Base-by-base conservation (phyloP, 1,140 invertebrate species). In the Parasteatoda tepidariorum region DNA sequence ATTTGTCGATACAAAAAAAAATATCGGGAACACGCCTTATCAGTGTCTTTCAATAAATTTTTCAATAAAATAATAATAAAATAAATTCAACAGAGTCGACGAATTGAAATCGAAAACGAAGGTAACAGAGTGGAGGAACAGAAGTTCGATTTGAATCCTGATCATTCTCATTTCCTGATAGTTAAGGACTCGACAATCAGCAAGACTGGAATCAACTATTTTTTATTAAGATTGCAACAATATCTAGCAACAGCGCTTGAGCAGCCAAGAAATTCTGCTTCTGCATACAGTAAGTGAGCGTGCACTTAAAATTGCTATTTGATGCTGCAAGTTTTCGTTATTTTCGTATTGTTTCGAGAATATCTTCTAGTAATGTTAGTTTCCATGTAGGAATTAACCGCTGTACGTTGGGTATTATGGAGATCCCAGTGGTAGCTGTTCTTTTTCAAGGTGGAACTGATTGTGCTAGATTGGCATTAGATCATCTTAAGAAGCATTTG, bases 401-500 rank as follows among this genome's bases (percentile, higher is more conserved):
- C 18, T 54, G 57, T 11, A 54, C 41, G 13, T 24, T 85, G 54
- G 55, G 68, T n/a, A 64, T 54, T 5, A 54, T 81, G 26, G 85
- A 86, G 64, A 86, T 89, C 2, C 90, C 90, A 7, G 87, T 90
- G n/a, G 87, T 90, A 0, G 89, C 88, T 13, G 83, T 90, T n/a
- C 84, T 90, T 26, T 87, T 90, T 18, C 88, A 90, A 79, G 90
- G 89, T 4, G 88, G 88, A 7, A 88, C 88, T 31, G 84, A 87
- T n/a, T 87, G 87, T 41, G 88, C 90, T 7, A 87, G 89, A 31
- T 85, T 89, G 13, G 87, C 89, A 7, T 73, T 89, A 6, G 88
- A 87, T 62, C 87, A 89, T 83, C 85, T 90, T 15, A 88, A 88
- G 41, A 87, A 88, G 30, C 88, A 89, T 75, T 87, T 90, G 83